Conservation (phyloP, 2,797 vertebrate species). For the Myotis daubentonii region DNA sequence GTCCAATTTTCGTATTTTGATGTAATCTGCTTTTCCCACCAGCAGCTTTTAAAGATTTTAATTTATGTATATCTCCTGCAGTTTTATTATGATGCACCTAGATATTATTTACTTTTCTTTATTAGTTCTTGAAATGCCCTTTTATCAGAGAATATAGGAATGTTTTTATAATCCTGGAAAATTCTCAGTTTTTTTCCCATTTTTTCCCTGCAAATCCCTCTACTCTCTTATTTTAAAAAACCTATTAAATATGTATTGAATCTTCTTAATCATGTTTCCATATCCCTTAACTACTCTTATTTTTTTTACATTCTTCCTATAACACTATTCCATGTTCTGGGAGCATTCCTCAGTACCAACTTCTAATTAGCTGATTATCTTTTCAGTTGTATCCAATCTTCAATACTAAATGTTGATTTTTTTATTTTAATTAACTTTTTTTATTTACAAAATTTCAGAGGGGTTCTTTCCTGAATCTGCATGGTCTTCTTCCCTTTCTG, state of each 20-base stretch:
- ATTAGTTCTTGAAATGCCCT: not conserved
- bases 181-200: not conserved
- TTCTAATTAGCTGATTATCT: not conserved
- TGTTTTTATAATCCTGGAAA: not conserved
- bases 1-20: not conserved
- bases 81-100: not conserved
- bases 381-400: not conserved
- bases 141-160: not conserved
- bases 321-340: not conserved
- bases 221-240: constrained; percentile 21
- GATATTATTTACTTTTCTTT: not conserved
- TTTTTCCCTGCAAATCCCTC: not conserved
- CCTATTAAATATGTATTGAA: not conserved
- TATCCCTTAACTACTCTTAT: not conserved
- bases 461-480: not conserved
- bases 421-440: not conserved
- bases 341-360: not conserved
- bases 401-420: not conserved
- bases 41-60: not conserved
- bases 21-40: constrained; percentile 13
- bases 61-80: not conserved
- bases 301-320: not conserved
- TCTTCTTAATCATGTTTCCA: not conserved
- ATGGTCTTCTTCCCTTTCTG: not conserved
- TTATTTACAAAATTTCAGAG: constrained; percentile 16